Base-by-base conservation (phyloP, 2,888 invertebrate species). In the Leptogaster cylindrica region DNA sequence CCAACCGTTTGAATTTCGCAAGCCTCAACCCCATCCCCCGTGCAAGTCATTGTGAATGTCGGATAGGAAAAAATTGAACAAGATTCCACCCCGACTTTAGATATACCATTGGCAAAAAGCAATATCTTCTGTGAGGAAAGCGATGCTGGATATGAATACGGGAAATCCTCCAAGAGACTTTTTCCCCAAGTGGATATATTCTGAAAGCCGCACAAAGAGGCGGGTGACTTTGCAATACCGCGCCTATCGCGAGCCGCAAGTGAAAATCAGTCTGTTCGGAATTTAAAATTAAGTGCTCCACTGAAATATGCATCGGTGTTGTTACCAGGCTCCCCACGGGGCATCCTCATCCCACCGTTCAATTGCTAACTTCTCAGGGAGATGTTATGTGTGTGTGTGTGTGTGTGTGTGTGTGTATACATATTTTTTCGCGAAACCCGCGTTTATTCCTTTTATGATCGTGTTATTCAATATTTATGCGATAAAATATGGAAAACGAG, bases 281-380 rank as follows among this genome's bases (percentile, higher is more conserved):
- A 72, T 72, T 71, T 72, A 71, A 71, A 72, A 72, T 72, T 72
- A 72, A 72, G 72, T 71, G 69, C 69, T 72, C 61, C 63, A 68
- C 67, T 68, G 65, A 67, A 67, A 69, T 67, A 67, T 67, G 67
- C 67, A 69, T 65, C 69, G 67, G 66, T 28, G 52, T 48, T 67
- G 66, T 67, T 67, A 64, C 50, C 39, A 33, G 39, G 48, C 64
- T n/a, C 48, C 64, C 46, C 63, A 28, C 48, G 61, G 61, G 61
- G 44, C 5, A 28, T 7, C 18, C 28, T 28, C 61, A 18, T 14
- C 44, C 44, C 61, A 12, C 44, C 6, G 36, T 61, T 61, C 61
- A 61, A 61, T 61, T 61, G 61, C 61, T 44, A 61, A 44, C 36
- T 51, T 65, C 16, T 25, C 23, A 20, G 51, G 65, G 65, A 39